Evolutionary conservation across 1,140 invertebrate species (phyloP), one percentile per base, ranked within the genome.

Genomic region (Drosophila sucinea): DNA sequence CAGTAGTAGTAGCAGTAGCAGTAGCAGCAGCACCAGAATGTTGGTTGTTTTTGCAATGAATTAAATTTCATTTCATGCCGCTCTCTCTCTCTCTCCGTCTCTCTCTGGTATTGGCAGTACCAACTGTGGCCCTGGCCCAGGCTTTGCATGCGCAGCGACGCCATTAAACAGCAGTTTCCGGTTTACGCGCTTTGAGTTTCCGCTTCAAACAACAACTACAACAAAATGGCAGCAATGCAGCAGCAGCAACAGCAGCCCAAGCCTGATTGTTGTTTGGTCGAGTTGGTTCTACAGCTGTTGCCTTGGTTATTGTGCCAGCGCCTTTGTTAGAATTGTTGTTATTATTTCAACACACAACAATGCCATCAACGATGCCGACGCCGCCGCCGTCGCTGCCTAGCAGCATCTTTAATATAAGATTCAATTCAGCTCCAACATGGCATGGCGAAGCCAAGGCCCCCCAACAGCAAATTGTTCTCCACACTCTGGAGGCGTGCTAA

Each of bases 101-200:
- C 35, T 57, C 69, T 58, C 70, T 67, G 23, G 8, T 8, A 7
- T 8, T 27, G 6, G 7, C 23, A 27, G 7, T 25, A 51, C 6
- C 44, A 27, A 51, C 41, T 62, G 51, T 62, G 33, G 77, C 41
- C 23, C 60, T 56, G 60, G 65, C n/a, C 44, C 55, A 65, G 62
- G 69, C 68, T 73, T 75, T 83, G 80, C 84, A 84, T 89, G 84
- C 85, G 71, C 84, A 77, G 77, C 81, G 63, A 82, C 81, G 85
- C 84, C 85, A 89, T 89, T 89, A 89, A 89, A 89, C 85, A 89
- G 80, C 81, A 79, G 84, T 89, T 89, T 89, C 84, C 84, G 84
- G 84, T 89, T 89, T 89, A 89, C 84, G 84, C 84, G 84, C 84
- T 89, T 89, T 89, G 84, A 78, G 85, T 89, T 89, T 89, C 84